Conservation (phyloP, 23 tunicate species). For the Phallusia fumigata region DNA sequence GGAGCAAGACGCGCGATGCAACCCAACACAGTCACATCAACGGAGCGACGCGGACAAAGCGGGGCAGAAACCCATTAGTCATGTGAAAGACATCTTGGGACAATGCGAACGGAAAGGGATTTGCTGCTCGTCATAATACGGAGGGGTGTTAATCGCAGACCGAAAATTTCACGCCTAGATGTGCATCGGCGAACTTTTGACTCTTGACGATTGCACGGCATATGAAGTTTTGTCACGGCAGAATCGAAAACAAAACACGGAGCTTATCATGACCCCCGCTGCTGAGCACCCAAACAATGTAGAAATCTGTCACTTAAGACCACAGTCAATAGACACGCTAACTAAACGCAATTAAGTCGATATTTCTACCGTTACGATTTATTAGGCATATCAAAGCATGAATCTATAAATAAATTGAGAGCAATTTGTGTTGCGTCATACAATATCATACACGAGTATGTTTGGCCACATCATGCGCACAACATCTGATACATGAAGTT, state of each 20-base stretch:
- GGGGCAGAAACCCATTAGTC: not conserved
- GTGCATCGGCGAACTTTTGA: not conserved
- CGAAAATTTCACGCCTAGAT: not conserved
- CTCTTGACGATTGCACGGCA: not conserved
- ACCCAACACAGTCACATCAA: slow-evolving; percentile 9
- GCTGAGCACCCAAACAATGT: not conserved
- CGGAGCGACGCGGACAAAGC: not conserved
- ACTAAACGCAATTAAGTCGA: too few relatives aligned
- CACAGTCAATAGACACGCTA: too few relatives aligned
- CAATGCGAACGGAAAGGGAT: not conserved
- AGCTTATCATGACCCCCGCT: not conserved
- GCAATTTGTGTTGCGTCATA: too few relatives aligned
- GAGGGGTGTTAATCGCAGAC: not conserved
- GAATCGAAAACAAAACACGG: not conserved
- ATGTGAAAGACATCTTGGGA: not conserved
- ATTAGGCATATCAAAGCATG: too few relatives aligned
- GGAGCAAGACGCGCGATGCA: not conserved
- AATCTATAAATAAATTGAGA: too few relatives aligned
- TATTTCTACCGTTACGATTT: too few relatives aligned
- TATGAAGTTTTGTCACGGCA: not conserved
- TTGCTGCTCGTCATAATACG: too few relatives aligned
- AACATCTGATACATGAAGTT: too few relatives aligned
- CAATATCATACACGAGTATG: too few relatives aligned
- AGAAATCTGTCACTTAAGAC: too few relatives aligned
- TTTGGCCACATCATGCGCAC: too few relatives aligned